These are phyloP conservation scores for Pelochelys cantorii DNA, from an alignment of 2,797 vertebrate species.

Conservation along the genomic window DNA sequence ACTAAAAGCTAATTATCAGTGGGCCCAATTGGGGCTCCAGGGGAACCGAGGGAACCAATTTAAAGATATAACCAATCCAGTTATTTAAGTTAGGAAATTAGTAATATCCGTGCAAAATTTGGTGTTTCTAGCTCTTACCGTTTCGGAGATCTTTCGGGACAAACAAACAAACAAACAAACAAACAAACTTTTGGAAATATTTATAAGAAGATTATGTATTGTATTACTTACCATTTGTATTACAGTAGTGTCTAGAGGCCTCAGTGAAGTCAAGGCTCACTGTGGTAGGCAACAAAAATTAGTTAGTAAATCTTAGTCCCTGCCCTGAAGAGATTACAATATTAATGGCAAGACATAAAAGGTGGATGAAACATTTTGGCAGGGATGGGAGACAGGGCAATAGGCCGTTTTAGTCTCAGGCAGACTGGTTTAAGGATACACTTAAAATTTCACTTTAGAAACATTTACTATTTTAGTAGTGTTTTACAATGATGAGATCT, in stretches of 20 bases:
- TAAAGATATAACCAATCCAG: no score
- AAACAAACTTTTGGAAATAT: no score
- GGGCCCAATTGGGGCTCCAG: no score
- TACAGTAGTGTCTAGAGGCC: not conserved
- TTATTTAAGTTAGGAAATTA: no score
- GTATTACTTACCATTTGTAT: not conserved
- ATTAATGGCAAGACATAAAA: not conserved
- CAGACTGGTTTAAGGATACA: not conserved
- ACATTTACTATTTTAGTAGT: not conserved
- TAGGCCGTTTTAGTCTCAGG: not conserved
- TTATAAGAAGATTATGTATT: no score
- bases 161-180: no score
- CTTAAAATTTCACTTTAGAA: not conserved
- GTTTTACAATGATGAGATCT: not conserved
- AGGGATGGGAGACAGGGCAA: not conserved
- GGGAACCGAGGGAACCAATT: no score
- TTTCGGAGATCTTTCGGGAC: no score
- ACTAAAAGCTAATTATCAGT: no score
- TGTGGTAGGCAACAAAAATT: not conserved
- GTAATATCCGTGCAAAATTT: no score
- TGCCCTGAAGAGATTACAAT: not conserved
- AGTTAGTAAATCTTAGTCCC: not conserved
- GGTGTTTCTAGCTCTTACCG: no score
- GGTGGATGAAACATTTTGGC: not conserved
- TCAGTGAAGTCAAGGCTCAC: not conserved